These are phyloP conservation scores for Gambelia wislizenii DNA, from an alignment of 2,797 vertebrate genomes.

Conservation along the genomic window DNA sequence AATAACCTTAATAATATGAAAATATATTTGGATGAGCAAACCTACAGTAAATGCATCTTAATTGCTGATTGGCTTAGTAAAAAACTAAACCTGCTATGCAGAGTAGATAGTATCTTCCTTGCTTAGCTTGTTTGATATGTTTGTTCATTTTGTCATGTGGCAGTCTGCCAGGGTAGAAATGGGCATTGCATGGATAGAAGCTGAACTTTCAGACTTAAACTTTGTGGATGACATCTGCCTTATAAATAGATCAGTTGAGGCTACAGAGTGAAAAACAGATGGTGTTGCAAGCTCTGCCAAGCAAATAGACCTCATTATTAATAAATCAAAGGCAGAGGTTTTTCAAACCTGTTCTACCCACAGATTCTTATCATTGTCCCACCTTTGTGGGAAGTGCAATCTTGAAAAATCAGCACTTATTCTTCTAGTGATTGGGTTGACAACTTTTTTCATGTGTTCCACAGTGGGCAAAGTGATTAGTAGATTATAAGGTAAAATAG, in stretches of 20 bases:
- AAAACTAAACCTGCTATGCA: background rate
- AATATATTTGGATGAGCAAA: background rate
- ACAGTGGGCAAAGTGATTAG: background rate
- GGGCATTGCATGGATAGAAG: constrained; percentile 6
- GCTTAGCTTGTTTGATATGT: background rate
- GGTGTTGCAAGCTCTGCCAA: constrained; percentile 36
- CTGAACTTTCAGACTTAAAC: constrained; percentile 37
- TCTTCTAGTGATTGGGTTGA: constrained; percentile 3
- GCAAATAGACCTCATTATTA: constrained; percentile 47
- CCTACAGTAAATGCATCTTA: background rate
- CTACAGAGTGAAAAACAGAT: constrained; percentile 38
- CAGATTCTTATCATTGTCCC: background rate
- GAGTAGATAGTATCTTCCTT: background rate
- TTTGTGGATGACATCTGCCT: constrained; percentile 45
- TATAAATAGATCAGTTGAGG: constrained; percentile 45
- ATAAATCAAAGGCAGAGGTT: constrained; percentile 43
- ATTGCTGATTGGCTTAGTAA: background rate
- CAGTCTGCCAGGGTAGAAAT: background rate
- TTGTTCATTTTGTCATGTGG: background rate
- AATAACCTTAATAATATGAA: background rate
- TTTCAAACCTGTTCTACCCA: constrained; percentile 28
- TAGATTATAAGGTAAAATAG: background rate
- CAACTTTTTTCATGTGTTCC: background rate
- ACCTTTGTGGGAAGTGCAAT: constrained; percentile 3
- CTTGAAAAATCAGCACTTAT: background rate